Evolutionary conservation across 1,140 invertebrate genomes (phyloP).

Genomic region (Aphelinus atriplicis): DNA sequence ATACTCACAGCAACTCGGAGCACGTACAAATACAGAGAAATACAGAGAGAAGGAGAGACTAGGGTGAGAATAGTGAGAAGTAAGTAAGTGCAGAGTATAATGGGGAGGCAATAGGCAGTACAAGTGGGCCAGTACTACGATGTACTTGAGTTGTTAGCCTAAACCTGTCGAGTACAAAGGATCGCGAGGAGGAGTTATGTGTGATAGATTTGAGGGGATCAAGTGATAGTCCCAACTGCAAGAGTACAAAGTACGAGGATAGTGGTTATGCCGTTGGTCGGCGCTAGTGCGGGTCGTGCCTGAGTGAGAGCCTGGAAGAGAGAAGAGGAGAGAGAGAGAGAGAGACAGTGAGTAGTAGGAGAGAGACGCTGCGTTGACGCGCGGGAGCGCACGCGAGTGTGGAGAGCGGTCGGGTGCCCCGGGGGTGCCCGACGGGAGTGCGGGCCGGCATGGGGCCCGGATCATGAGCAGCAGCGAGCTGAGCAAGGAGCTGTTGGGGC

Average conservation of each 20-base stretch:
- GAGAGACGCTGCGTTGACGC: background rate
- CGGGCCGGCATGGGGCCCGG: conserved; percentile 60
- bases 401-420: background rate
- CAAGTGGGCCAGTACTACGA: conserved; percentile 24
- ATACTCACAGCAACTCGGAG: too few species aligned
- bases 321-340: background rate
- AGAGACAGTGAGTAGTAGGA: background rate
- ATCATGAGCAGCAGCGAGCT: conserved; percentile 68
- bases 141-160: conserved; percentile 67
- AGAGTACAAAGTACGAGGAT: too few species aligned
- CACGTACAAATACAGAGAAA: conserved; percentile 2
- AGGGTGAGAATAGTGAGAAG: conserved; percentile 10
- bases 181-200: conserved; percentile 21
- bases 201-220: background rate
- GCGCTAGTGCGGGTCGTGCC: too few species aligned
- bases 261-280: too few species aligned
- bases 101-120: conserved; percentile 46
- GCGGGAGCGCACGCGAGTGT: background rate
- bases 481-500: conserved; percentile 65
- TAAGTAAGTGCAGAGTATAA: conserved; percentile 27
- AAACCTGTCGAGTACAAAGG: conserved; percentile 67
- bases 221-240: conserved; percentile 6
- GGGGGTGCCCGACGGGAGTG: background rate
- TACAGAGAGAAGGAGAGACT: conserved; percentile 25
- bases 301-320: conserved; percentile 6